Evolutionary conservation across 2,888 invertebrate genomes (phyloP).

Genomic region (Steinernema hermaphroditum): DNA sequence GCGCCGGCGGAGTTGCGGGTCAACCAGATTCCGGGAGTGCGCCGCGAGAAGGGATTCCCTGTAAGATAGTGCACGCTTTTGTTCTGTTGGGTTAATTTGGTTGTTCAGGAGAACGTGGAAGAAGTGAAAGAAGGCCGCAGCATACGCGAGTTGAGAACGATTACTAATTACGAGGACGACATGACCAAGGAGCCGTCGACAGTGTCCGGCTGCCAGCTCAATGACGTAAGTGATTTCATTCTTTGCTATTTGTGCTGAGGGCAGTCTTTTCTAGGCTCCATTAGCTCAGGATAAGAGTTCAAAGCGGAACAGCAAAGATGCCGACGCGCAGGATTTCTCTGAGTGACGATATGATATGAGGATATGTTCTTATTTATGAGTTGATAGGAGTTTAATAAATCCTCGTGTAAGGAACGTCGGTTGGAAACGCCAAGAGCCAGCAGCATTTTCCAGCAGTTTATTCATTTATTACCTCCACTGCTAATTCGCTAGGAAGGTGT

Average conservation of each 20-base stretch:
- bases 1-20: neutral
- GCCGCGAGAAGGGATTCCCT: constrained; percentile 4
- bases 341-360: neutral
- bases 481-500: too few species aligned
- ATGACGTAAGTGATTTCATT: neutral
- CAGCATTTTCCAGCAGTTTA: too few species aligned
- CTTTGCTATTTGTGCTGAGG: too few species aligned
- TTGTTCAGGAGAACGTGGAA: constrained; percentile 23
- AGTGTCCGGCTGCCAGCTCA: neutral
- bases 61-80: neutral
- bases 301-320: neutral
- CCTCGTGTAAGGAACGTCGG: too few species aligned
- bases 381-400: too few species aligned
- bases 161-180: constrained; percentile 9
- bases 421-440: too few species aligned
- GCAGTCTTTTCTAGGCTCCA: too few species aligned
- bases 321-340: neutral
- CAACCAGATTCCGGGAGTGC: constrained; percentile 14
- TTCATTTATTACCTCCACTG: too few species aligned
- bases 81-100: neutral
- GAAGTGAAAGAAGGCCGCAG: constrained; percentile 23
- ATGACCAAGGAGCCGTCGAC: constrained; percentile 1
- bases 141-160: neutral
- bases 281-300: neutral
- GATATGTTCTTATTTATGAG: too few species aligned